Conservation (phyloP, 1,140 invertebrate genomes). For the Protaetia brevitarsis region DNA sequence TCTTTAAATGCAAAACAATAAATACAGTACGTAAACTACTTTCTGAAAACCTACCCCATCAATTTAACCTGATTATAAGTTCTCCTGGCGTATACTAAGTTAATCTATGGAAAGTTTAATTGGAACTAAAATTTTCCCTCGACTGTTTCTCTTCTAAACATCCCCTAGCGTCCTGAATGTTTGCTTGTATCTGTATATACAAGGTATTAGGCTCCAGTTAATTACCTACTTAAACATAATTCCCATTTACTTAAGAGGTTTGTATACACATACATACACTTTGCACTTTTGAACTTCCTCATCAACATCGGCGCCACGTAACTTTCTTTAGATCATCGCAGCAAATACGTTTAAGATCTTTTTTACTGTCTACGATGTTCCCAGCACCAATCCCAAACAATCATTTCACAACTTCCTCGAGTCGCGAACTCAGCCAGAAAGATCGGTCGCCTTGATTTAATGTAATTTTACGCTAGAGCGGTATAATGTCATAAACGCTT, state of each 20-base stretch:
- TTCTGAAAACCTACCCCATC: too few relatives aligned
- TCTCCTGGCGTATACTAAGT: neutral
- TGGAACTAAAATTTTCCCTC: neutral
- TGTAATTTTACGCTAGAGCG: slow-evolving; percentile 4
- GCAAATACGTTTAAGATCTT: neutral
- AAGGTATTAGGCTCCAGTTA: neutral
- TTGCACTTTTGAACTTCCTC: too few relatives aligned
- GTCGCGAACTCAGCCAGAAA: neutral
- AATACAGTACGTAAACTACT: too few relatives aligned
- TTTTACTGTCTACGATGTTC: neutral
- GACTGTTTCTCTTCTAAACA: neutral
- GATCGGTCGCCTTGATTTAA: neutral
- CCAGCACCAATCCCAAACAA: slow-evolving; percentile 3
- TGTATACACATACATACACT: too few relatives aligned
- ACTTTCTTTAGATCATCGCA: neutral
- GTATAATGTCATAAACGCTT: neutral
- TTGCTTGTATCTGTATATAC: too few relatives aligned
- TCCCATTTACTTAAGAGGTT: neutral
- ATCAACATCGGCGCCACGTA: too few relatives aligned
- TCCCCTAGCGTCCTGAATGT: neutral
- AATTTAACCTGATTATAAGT: neutral
- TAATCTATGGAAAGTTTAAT: neutral
- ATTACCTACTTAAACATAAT: neutral
- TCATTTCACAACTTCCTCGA: neutral
- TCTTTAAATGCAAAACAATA: neutral